Conservation (phyloP, 2,113 vertebrate species). For the Prionailurus viverrinus region DNA sequence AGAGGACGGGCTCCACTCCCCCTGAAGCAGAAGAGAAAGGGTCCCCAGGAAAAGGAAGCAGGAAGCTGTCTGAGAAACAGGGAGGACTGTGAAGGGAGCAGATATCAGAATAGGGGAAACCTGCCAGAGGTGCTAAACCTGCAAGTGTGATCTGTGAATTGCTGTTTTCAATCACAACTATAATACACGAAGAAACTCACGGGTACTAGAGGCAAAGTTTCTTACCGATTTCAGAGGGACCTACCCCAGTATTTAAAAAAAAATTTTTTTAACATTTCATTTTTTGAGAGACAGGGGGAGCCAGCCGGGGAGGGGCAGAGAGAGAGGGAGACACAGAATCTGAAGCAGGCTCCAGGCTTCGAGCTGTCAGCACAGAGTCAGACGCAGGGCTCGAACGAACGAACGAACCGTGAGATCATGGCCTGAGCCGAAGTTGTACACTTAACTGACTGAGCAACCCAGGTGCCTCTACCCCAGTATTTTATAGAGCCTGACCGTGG, state of each 20-base stretch:
- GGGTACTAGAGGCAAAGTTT: background rate
- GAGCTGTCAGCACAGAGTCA: no score
- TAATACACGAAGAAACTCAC: background rate
- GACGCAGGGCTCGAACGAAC: no score
- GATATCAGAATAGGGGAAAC: background rate
- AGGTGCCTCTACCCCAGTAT: background rate
- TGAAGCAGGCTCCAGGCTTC: no score
- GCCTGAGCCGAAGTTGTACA: no score
- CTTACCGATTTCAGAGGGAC: background rate
- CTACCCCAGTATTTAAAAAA: background rate
- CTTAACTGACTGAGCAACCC: no score
- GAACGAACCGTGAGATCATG: no score
- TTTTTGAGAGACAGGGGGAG: no score
- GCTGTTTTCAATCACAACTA: background rate
- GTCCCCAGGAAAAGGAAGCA: background rate
- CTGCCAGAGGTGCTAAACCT: background rate
- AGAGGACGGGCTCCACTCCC: background rate
- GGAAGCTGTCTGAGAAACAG: no score
- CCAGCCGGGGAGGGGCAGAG: no score
- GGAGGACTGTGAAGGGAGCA: background rate
- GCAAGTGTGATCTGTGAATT: background rate
- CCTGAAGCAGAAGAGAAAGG: background rate
- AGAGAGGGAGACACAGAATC: no score
- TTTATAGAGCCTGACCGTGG: conserved; percentile 4
- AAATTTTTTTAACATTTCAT: no score